These are phyloP conservation scores for Atractosteus spatula DNA, from an alignment of 2,113 vertebrate species.

Conservation along the genomic window DNA sequence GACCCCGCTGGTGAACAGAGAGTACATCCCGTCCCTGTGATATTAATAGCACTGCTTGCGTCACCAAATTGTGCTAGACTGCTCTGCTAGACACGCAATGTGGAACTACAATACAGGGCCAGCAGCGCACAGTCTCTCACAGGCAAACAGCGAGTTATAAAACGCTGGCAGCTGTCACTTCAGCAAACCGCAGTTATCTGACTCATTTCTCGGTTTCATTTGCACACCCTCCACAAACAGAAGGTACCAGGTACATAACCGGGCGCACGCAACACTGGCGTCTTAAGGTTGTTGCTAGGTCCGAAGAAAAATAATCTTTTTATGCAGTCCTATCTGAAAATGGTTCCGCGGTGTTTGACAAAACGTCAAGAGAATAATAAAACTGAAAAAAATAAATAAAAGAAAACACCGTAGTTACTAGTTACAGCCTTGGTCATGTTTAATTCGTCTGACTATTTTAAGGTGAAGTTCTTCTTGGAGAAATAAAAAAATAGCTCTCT, in stretches of 20 bases:
- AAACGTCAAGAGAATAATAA: too few species aligned
- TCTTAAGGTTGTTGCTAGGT: too few species aligned
- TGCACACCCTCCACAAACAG: conserved; percentile 11
- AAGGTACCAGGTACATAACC: not conserved
- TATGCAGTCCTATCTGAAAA: too few species aligned
- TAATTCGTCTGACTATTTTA: too few species aligned
- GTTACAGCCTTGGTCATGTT: too few species aligned
- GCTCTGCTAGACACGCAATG: conserved; percentile 60
- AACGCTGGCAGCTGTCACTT: conserved; percentile 28
- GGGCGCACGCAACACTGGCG: too few species aligned
- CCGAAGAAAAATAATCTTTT: too few species aligned
- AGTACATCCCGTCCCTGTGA: conserved; percentile 68
- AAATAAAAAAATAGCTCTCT: too few species aligned
- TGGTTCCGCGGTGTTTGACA: too few species aligned
- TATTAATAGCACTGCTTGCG: conserved; percentile 75
- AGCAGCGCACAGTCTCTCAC: conserved; percentile 36
- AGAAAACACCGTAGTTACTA: too few species aligned
- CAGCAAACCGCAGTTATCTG: conserved; percentile 2
- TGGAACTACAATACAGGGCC: conserved; percentile 43
- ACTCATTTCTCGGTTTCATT: conserved; percentile 12
- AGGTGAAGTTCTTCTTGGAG: too few species aligned
- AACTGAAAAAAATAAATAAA: too few species aligned
- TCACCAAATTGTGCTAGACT: conserved; percentile 64
- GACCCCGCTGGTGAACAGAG: conserved; percentile 60
- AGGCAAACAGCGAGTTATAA: conserved; percentile 47